Evolutionary conservation across 2,797 vertebrate species (phyloP).

Genomic region (Urosaurus nigricauda): DNA sequence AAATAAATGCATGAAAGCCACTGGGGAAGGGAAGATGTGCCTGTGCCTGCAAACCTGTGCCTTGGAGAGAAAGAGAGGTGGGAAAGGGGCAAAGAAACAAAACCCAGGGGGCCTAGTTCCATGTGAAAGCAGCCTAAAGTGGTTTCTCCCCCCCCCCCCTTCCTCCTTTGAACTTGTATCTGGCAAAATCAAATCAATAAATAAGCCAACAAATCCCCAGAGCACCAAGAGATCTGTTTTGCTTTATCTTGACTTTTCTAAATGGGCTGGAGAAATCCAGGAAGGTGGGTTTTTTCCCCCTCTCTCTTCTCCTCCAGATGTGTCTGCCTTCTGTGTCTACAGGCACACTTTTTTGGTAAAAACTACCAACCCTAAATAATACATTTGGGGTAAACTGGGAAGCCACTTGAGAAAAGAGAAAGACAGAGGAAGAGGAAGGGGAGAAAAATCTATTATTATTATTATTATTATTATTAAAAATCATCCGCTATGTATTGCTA

Average conservation of each 20-base stretch:
- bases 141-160: neutral
- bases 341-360: no score
- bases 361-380: neutral
- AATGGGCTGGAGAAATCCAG: slow-evolving; percentile 46
- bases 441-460: neutral
- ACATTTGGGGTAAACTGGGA: neutral
- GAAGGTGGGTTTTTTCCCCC: no score
- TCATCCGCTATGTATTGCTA: slow-evolving; percentile 43
- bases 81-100: slow-evolving; percentile 14
- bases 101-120: slow-evolving; percentile 78
- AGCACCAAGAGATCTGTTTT: slow-evolving; percentile 47
- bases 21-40: neutral
- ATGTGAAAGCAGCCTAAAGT: slow-evolving; percentile 39
- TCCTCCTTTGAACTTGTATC: slow-evolving; percentile 54
- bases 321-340: neutral
- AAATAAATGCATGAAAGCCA: slow-evolving; percentile 21
- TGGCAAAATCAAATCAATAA: slow-evolving; percentile 53
- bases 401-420: neutral
- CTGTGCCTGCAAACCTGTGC: neutral
- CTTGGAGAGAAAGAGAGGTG: no score
- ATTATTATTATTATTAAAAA: no score
- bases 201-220: slow-evolving; percentile 34
- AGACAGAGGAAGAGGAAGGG: no score
- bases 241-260: slow-evolving; percentile 41
- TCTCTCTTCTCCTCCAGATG: neutral